These are phyloP conservation scores for Anoplolepis gracilipes DNA, from an alignment of 1,140 invertebrate species.

Conservation along the genomic window DNA sequence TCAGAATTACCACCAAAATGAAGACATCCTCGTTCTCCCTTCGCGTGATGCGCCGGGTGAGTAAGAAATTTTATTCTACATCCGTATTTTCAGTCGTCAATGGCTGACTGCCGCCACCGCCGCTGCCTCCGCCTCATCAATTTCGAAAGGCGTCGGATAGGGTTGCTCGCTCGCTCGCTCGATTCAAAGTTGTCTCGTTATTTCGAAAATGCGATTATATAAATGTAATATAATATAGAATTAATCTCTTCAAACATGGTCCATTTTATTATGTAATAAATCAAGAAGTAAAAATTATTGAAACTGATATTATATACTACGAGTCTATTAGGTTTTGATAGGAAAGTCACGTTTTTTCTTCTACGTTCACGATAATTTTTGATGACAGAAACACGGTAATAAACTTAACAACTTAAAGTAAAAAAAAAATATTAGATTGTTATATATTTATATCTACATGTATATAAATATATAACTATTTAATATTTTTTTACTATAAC, in stretches of 20 bases:
- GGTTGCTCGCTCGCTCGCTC: no score
- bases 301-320: no score
- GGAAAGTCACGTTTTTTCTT: no score
- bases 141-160: constrained; percentile 26
- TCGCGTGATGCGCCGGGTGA: constrained; percentile 92
- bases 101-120: neutral
- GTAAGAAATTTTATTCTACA: constrained; percentile 73
- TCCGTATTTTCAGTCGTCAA: constrained; percentile 31
- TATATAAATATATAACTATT: no score
- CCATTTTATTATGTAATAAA: neutral
- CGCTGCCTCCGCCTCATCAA: neutral
- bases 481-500: no score
- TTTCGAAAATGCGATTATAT: neutral
- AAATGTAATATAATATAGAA: no score
- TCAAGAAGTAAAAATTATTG: neutral
- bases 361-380: neutral
- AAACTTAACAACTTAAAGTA: no score
- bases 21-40: constrained; percentile 93
- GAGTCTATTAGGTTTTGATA: neutral
- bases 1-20: constrained; percentile 87
- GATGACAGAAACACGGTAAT: no score
- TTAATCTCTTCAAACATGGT: neutral
- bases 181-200: neutral
- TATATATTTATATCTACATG: no score
- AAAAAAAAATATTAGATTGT: no score